Conservation (phyloP, 2,797 vertebrate species). For the Protosalanx chinensis region DNA sequence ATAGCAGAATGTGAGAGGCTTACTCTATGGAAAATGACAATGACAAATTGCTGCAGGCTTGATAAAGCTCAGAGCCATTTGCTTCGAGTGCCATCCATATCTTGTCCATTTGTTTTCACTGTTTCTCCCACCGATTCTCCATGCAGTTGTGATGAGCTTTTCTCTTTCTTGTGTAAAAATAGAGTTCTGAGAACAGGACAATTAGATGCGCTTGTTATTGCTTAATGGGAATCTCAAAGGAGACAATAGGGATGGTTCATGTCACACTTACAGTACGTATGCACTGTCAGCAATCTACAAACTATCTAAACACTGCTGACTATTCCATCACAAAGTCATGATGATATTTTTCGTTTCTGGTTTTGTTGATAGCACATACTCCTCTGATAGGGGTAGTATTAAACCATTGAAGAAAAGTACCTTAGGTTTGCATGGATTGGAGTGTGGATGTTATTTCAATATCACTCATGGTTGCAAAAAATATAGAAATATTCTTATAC, state of each 20-base stretch:
- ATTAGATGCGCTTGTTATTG: constrained; percentile 31
- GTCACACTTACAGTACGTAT: constrained; percentile 17
- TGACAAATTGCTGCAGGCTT: constrained; percentile 57
- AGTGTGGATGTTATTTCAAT: background rate
- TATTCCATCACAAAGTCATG: background rate
- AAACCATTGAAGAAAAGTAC: background rate
- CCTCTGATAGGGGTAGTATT: background rate
- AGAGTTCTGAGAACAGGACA: constrained; percentile 36
- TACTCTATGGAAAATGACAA: constrained; percentile 49
- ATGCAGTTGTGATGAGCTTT: constrained; percentile 26
- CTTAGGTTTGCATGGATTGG: background rate
- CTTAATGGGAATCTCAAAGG: background rate
- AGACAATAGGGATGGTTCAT: constrained; percentile 5
- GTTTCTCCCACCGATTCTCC: constrained; percentile 37
- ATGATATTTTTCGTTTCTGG: too few species aligned
- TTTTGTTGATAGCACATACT: too few species aligned
- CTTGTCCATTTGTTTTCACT: constrained; percentile 12
- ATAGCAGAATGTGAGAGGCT: constrained; percentile 29
- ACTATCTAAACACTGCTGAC: too few species aligned
- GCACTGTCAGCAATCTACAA: background rate
- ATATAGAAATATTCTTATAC: too few species aligned
- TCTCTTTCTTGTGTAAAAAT: constrained; percentile 36
- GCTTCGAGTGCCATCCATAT: constrained; percentile 19
- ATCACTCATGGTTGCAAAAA: background rate
- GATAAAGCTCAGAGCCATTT: constrained; percentile 52